Conservation (phyloP, 1,140 invertebrate genomes). For the Papilio machaon region DNA sequence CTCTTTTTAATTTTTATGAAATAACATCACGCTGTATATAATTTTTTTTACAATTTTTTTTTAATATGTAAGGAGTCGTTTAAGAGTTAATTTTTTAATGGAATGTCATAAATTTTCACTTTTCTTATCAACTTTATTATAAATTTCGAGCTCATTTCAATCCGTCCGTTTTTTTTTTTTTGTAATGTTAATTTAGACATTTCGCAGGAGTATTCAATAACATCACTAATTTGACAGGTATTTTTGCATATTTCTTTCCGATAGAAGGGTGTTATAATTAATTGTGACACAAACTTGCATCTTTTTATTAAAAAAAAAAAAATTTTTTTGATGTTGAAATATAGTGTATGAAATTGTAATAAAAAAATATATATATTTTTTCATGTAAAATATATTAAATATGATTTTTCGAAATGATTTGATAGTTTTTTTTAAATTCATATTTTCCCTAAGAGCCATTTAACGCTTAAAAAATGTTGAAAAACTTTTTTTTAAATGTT, state of each 20-base stretch:
- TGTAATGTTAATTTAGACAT: conserved; percentile 22
- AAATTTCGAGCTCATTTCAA: neutral
- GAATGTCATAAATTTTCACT: conserved; percentile 15
- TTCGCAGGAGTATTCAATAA: conserved; percentile 27
- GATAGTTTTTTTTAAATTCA: neutral
- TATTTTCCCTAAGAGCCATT: neutral
- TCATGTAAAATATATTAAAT: neutral
- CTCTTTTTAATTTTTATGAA: neutral
- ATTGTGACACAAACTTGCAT: conserved; percentile 33
- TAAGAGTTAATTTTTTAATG: neutral
- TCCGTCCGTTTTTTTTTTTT: conserved; percentile 17
- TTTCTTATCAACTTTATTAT: neutral
- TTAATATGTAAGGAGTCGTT: neutral
- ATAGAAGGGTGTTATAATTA: conserved; percentile 1
- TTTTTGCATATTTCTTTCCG: conserved; percentile 18
- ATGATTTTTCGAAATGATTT: neutral
- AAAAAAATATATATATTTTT: neutral
- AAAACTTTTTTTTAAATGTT: neutral
- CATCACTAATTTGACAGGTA: conserved; percentile 36
- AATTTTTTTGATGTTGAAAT: neutral
- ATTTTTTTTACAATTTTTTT: neutral
- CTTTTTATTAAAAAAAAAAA: neutral
- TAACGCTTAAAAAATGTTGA: neutral
- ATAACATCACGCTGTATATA: neutral
- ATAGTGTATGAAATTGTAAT: neutral